These are phyloP conservation scores for Tetranychus cinnabarinus DNA, from an alignment of 1,140 invertebrate genomes.

Conservation along the genomic window DNA sequence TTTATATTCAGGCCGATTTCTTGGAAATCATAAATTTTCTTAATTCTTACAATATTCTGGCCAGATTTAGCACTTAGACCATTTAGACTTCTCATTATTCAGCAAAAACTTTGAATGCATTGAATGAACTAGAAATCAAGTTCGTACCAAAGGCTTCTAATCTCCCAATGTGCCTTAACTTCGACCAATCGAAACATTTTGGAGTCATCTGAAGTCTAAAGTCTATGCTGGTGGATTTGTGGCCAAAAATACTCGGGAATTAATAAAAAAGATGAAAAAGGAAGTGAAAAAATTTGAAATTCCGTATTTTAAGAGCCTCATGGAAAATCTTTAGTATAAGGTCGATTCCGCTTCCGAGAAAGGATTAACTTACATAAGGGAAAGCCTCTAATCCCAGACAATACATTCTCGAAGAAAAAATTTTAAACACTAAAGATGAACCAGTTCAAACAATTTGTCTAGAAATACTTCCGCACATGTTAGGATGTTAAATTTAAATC, in stretches of 20 bases:
- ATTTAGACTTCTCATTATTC: neutral
- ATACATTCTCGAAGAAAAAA: no score
- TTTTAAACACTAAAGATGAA: no score
- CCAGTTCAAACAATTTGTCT: no score
- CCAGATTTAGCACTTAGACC: neutral
- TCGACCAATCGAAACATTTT: neutral
- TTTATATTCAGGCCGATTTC: no score
- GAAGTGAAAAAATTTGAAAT: neutral
- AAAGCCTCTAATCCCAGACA: no score
- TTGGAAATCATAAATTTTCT: no score
- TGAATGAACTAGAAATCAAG: neutral
- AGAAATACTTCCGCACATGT: no score
- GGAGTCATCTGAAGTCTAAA: no score
- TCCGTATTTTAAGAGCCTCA: neutral
- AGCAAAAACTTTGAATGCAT: neutral
- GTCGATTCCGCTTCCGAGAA: neutral
- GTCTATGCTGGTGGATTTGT: no score
- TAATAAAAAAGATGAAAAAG: neutral
- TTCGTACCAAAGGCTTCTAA: neutral
- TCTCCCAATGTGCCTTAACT: neutral
- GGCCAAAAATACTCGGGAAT: neutral
- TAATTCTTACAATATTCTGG: neutral
- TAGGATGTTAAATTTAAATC: no score
- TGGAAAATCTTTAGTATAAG: neutral
- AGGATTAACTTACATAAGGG: neutral